Conservation (phyloP, 35 echinoderm and acorn worm species). For the Holothuria glaberrima region DNA sequence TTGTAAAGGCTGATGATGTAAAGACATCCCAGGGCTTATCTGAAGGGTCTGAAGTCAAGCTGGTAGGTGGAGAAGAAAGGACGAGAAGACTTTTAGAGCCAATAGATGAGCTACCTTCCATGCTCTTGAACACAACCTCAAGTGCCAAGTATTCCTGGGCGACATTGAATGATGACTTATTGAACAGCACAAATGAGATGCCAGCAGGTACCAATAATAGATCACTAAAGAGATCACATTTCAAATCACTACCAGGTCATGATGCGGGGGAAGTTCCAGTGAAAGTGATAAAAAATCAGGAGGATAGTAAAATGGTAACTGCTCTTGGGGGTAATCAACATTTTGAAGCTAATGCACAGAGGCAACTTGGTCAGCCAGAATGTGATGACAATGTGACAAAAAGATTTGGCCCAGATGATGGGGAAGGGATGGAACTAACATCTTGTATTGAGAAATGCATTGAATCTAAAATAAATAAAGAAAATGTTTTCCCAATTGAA, state of each 20-base stretch:
- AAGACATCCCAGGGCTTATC: neutral
- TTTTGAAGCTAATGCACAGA: too few relatives aligned
- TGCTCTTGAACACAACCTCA: slow-evolving; percentile 35
- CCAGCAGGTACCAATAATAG: neutral
- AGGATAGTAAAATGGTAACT: neutral
- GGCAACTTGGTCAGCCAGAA: too few relatives aligned
- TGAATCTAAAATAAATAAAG: neutral
- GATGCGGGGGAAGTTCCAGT: neutral
- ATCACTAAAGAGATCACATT: neutral
- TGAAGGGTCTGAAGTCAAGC: neutral
- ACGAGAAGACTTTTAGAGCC: neutral
- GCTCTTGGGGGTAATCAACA: neutral
- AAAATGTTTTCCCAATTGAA: neutral
- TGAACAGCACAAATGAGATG: slow-evolving; percentile 3
- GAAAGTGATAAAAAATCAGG: neutral
- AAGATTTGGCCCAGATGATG: slow-evolving; percentile 6
- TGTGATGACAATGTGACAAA: neutral
- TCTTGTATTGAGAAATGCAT: slow-evolving; percentile 20
- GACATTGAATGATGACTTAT: slow-evolving; percentile 38
- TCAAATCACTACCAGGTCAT: neutral
- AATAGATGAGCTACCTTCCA: slow-evolving; percentile 9
- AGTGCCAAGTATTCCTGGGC: slow-evolving; percentile 9
- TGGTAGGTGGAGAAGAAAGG: neutral
- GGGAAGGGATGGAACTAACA: slow-evolving; percentile 33
- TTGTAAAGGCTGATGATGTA: neutral